Conservation (phyloP, 2,888 invertebrate species). For the Lapara coniferarum region DNA sequence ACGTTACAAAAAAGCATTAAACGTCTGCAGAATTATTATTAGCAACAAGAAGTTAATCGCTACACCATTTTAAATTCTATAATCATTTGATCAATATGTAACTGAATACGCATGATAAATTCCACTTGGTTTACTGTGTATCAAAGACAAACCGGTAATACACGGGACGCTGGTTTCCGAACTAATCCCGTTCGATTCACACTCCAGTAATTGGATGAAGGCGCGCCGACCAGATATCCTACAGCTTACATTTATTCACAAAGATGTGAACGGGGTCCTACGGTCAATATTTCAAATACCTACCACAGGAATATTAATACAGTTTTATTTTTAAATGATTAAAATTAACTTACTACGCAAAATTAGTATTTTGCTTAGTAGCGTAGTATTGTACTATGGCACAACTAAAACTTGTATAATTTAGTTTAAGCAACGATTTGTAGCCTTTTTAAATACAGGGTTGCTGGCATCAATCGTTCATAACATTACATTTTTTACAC, state of each 20-base stretch:
- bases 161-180: slow-evolving; percentile 54
- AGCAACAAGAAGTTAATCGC: too few species aligned
- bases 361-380: too few species aligned
- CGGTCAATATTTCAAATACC: background rate
- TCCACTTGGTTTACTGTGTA: slow-evolving; percentile 32
- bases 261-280: background rate
- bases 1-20: too few species aligned
- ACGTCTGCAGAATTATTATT: too few species aligned
- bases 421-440: too few species aligned
- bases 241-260: slow-evolving; percentile 60
- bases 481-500: background rate
- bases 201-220: slow-evolving; percentile 80
- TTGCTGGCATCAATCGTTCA: too few species aligned
- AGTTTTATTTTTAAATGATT: background rate
- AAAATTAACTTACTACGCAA: too few species aligned
- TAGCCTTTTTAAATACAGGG: too few species aligned
- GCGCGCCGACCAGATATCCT: slow-evolving; percentile 71
- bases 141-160: slow-evolving; percentile 45
- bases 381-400: too few species aligned
- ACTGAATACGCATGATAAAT: slow-evolving; percentile 5
- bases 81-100: background rate
- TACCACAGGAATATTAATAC: background rate
- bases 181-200: slow-evolving; percentile 76
- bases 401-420: too few species aligned
- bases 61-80: too few species aligned